Evolutionary conservation across 1,140 invertebrate genomes (phyloP).

Genomic region (Drosophila punjabiensis): DNA sequence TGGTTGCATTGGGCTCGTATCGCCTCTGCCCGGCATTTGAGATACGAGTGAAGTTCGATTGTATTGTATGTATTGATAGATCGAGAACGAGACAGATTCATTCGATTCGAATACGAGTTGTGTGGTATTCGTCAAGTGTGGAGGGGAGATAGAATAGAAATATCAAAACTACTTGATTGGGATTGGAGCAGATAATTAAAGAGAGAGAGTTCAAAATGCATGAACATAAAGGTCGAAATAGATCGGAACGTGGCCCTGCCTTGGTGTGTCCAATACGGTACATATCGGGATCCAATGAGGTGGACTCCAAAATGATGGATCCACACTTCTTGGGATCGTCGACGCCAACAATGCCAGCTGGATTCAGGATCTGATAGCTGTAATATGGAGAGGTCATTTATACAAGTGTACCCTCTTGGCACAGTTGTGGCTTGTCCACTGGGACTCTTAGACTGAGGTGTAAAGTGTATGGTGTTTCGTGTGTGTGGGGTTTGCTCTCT

Average conservation of each 20-base stretch:
- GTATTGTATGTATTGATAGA: slow-evolving; percentile 31
- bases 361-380: slow-evolving; percentile 99
- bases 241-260: slow-evolving; percentile 88
- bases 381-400: slow-evolving; percentile 57
- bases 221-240: slow-evolving; percentile 31
- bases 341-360: slow-evolving; percentile 95
- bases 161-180: slow-evolving; percentile 56
- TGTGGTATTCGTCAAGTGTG: slow-evolving; percentile 60
- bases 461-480: slow-evolving; percentile 27
- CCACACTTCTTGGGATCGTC: slow-evolving; percentile 93
- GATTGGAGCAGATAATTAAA: slow-evolving; percentile 31
- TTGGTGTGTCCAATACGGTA: slow-evolving; percentile 99
- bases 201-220: slow-evolving; percentile 45
- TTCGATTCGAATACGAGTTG: slow-evolving; percentile 44
- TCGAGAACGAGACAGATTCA: slow-evolving; percentile 19
- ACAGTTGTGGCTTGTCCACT: slow-evolving; percentile 20
- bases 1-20: slow-evolving; percentile 38
- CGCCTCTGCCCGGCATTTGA: slow-evolving; percentile 42
- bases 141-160: slow-evolving; percentile 43
- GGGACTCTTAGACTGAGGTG: slow-evolving; percentile 14
- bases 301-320: slow-evolving; percentile 92
- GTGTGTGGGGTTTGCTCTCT: slow-evolving; percentile 25
- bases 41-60: slow-evolving; percentile 35
- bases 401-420: slow-evolving; percentile 32
- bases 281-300: slow-evolving; percentile 94